Conservation (phyloP, 2,888 invertebrate genomes). For the Chymomyza caudatula region DNA sequence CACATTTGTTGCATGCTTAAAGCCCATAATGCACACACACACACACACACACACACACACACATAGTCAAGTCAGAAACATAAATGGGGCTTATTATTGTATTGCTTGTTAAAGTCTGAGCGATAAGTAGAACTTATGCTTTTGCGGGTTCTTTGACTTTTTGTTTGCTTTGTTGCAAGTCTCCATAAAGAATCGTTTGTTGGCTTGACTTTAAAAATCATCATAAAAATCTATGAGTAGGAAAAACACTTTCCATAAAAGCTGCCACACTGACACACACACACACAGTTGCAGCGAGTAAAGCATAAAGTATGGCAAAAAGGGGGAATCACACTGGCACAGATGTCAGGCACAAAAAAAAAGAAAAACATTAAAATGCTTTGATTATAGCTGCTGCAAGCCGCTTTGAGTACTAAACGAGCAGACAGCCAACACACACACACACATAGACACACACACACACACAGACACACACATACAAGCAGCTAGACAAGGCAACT, state of each 20-base stretch:
- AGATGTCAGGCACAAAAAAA: neutral
- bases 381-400: neutral
- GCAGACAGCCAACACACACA: neutral
- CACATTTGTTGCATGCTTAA: neutral
- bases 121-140: neutral
- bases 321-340: neutral
- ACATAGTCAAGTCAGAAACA: too few relatives aligned
- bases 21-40: neutral
- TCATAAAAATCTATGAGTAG: conserved; percentile 7
- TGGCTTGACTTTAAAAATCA: neutral
- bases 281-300: neutral
- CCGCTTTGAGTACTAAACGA: neutral
- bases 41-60: neutral
- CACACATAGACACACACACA: neutral
- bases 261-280: neutral
- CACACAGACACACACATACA: neutral
- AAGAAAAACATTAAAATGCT: neutral
- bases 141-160: neutral
- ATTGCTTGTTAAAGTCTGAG: neutral
- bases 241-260: conserved; percentile 2
- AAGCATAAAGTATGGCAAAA: neutral
- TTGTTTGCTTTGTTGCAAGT: neutral
- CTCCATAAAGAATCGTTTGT: neutral
- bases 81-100: neutral
- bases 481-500: neutral